Evolutionary conservation across 1,140 invertebrate genomes (phyloP), one percentile per base, ranked within the genome.

Genomic region (Micrasema minimum): DNA sequence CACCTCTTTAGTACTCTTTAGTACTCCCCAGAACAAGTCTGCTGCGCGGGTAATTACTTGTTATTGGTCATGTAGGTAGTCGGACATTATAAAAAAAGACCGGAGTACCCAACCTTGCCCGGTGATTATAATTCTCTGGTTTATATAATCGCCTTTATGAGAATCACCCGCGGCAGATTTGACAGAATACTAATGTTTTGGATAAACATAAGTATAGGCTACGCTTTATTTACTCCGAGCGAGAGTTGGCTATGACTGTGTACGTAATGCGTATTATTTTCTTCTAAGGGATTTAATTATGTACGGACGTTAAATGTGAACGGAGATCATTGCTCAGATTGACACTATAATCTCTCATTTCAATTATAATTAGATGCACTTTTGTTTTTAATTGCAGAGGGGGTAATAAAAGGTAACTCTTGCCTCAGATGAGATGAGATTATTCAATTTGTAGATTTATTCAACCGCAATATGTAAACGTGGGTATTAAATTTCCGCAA

Each of bases 111-210:
- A 43, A 18, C 22, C 20, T 43, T 43, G 16, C 48, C 18, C 48
- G 41, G 2, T 62, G 57, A 70, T 70, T 70, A 64, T 70, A 70
- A 70, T 70, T 41, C 23, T 31, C 53, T 5, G 18, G 48, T n/a
- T 16, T 16, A 10, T 18, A 37, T 16, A 16, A 62, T 62, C 57
- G 48, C 57, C 57, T 70, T 64, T 62, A 51, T 70, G 68, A 20
- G 68, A 62, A 70, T 45, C 68, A 41, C 67, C 57, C 5, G 26
- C 6, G 68, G 57, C 55, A n/a, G n/a, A 37, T 26, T 70, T 70
- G 68, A 70, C 57, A 70, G 68, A 62, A 51, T 64, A 51, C 68
- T 70, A 64, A 70, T 70, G 68, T 59, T 22, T 14, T 31, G 26
- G 48, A 51, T 22, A 38, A 23, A 53, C 22, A 51, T 51, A 51